Evolutionary conservation across 2,888 invertebrate species (phyloP).

Genomic region (Sympetrum striolatum): DNA sequence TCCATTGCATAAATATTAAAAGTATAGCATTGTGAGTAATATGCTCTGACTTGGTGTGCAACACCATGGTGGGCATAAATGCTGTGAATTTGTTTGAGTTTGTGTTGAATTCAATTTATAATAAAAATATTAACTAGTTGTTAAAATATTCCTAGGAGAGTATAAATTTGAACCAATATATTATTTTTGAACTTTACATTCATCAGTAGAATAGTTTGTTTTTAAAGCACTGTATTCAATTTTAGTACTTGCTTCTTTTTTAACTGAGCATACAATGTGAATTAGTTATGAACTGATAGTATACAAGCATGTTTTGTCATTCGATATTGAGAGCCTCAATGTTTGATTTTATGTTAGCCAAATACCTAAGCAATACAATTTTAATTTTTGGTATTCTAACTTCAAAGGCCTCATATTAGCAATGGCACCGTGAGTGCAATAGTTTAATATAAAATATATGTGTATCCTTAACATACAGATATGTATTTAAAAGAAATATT

Average conservation of each 20-base stretch:
- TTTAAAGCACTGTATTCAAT: slow-evolving; percentile 43
- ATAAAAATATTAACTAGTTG: slow-evolving; percentile 33
- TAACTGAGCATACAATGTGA: slow-evolving; percentile 37
- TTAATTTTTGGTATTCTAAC: slow-evolving; percentile 15
- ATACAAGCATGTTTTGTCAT: slow-evolving; percentile 43
- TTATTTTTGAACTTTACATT: slow-evolving; percentile 37
- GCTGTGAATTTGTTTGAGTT: slow-evolving; percentile 41
- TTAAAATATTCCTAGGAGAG: slow-evolving; percentile 29
- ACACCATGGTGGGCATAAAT: slow-evolving; percentile 18
- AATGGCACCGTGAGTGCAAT: slow-evolving; percentile 41
- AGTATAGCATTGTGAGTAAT: slow-evolving; percentile 14
- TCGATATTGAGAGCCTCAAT: slow-evolving; percentile 3
- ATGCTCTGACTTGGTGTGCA: slow-evolving; percentile 10
- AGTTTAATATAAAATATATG: slow-evolving; percentile 32
- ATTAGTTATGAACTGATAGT: slow-evolving; percentile 37
- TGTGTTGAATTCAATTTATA: slow-evolving; percentile 28
- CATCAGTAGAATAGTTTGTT: slow-evolving; percentile 32
- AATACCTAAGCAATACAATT: slow-evolving; percentile 1
- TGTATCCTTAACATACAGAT: slow-evolving; percentile 36
- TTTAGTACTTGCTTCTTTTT: slow-evolving; percentile 41
- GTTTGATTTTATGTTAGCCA: slow-evolving; percentile 3
- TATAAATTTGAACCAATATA: slow-evolving; percentile 33
- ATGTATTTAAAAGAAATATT: slow-evolving; percentile 44
- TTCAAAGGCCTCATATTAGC: neutral
- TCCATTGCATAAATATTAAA: slow-evolving; percentile 30